Conservation (phyloP, 2,797 vertebrate species). For the Intellagama lesueurii region DNA sequence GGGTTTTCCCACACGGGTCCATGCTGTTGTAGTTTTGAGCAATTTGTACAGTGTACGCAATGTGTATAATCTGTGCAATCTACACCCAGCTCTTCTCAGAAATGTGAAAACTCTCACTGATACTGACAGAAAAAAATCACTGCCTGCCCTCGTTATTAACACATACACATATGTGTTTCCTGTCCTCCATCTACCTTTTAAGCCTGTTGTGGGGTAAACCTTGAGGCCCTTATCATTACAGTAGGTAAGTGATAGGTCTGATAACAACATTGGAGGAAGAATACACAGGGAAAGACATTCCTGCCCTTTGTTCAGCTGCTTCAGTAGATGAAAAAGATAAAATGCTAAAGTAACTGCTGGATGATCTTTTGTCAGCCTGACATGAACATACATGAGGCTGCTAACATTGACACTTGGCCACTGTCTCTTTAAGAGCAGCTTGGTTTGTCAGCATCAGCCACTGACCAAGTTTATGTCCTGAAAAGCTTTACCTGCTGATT, state of each 20-base stretch:
- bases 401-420: not conserved
- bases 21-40: no score
- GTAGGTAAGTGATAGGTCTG: not conserved
- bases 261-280: not conserved
- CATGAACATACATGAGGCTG: not conserved
- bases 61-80: no score
- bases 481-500: not conserved
- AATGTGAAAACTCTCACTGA: no score
- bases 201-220: not conserved
- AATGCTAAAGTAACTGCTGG: no score
- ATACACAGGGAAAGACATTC: not conserved
- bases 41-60: no score
- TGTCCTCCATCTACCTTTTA: not conserved
- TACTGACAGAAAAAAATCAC: no score
- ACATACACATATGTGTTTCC: no score
- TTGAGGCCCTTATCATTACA: not conserved
- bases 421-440: not conserved
- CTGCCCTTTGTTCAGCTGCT: not conserved
- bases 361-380: not conserved
- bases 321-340: not conserved
- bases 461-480: not conserved
- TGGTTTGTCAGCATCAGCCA: not conserved
- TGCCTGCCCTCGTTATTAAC: not conserved
- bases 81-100: no score
- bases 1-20: no score